Evolutionary conservation across 2,113 vertebrate species (phyloP).

Genomic region (zebrafish (Danio rerio)): GRCz12tu NC_133192.1:276501-277000

Average conservation of each 20-base stretch:
- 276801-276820: background rate
- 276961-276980: too few species aligned
- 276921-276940: too few species aligned
- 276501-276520: background rate
- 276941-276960: too few species aligned
- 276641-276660: background rate
- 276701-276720: conserved; percentile 81
- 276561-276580: conserved; percentile 76
- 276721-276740: conserved; percentile 83
- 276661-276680: background rate
- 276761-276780: background rate
- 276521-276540: conserved; percentile 65
- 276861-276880: too few species aligned
- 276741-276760: conserved; percentile 77
- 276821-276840: too few species aligned
- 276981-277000: too few species aligned
- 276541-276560: conserved; percentile 91
- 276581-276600: too few species aligned
- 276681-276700: conserved; percentile 70
- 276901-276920: too few species aligned
- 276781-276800: background rate
- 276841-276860: too few species aligned
- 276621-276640: background rate
- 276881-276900: too few species aligned
- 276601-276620: background rate